Conservation (phyloP, 2,888 invertebrate species). For the Napeogenes inachia region DNA sequence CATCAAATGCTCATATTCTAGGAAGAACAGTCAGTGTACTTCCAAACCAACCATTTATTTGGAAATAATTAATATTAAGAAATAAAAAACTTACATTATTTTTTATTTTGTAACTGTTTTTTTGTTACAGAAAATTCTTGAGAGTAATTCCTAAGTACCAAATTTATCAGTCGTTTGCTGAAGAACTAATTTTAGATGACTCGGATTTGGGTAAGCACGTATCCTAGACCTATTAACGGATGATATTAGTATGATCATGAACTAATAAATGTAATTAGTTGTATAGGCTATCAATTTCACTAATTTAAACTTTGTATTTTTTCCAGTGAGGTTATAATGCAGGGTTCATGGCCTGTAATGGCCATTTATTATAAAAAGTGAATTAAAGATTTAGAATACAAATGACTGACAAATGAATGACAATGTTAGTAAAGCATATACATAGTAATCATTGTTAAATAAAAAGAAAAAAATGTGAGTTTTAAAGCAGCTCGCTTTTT, state of each 20-base stretch:
- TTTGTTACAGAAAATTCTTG: conserved; percentile 73
- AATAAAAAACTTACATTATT: background rate
- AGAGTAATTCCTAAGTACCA: conserved; percentile 77
- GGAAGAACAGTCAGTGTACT: conserved; percentile 71
- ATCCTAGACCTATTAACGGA: conserved; percentile 55
- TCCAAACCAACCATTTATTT: conserved; percentile 75
- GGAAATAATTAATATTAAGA: conserved; percentile 36
- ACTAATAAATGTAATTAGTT: background rate
- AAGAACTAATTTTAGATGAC: conserved; percentile 65
- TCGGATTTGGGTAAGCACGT: conserved; percentile 64
- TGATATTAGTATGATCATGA: conserved; percentile 52
- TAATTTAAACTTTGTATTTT: conserved; percentile 16
- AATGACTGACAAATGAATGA: conserved; percentile 71
- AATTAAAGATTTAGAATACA: conserved; percentile 68
- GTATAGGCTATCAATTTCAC: background rate
- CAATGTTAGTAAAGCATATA: too few relatives aligned
- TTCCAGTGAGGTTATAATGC: conserved; percentile 65
- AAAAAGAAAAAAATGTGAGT: too few relatives aligned
- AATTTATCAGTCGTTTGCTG: conserved; percentile 71
- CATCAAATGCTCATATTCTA: conserved; percentile 69
- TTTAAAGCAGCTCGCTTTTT: too few relatives aligned
- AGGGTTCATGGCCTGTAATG: conserved; percentile 72
- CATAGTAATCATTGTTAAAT: too few relatives aligned
- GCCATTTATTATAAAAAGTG: conserved; percentile 63
- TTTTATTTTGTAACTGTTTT: conserved; percentile 11